Evolutionary conservation across 2,113 vertebrate species (phyloP).

Genomic region (Mobula birostris): DNA sequence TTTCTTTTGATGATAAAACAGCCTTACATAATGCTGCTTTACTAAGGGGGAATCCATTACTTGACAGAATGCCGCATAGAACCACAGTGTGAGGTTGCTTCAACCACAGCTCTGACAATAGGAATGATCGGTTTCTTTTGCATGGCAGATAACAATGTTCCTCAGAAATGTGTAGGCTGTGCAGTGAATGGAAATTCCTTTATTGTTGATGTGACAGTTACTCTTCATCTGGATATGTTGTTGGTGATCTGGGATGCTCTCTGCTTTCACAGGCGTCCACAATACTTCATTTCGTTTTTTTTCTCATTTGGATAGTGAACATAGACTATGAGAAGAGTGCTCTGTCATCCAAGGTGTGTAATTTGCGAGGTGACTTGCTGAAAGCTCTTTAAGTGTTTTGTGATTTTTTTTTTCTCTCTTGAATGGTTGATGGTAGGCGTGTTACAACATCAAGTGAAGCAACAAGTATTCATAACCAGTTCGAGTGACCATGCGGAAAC

Average conservation of each 20-base stretch:
- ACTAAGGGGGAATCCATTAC: background rate
- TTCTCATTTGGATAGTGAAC: background rate
- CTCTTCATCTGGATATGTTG: background rate
- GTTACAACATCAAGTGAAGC: background rate
- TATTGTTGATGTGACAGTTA: background rate
- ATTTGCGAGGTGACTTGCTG: no score
- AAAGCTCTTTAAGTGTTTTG: background rate
- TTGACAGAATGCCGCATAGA: background rate
- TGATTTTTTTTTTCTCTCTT: background rate
- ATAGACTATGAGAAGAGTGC: background rate
- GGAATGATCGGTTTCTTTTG: background rate
- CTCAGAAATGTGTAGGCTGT: no score
- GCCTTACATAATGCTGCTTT: background rate
- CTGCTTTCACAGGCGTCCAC: background rate
- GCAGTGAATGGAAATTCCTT: background rate
- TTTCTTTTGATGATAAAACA: background rate
- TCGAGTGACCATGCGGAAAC: background rate
- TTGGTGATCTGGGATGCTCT: background rate
- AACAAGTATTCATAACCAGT: background rate
- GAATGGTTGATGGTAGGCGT: background rate
- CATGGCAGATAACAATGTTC: background rate
- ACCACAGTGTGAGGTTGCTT: no score
- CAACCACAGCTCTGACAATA: no score
- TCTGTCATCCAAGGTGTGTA: background rate
- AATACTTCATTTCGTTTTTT: no score